These are phyloP conservation scores for Lepus oiostolus DNA, from an alignment of 2,797 vertebrate species.

Conservation along the genomic window DNA sequence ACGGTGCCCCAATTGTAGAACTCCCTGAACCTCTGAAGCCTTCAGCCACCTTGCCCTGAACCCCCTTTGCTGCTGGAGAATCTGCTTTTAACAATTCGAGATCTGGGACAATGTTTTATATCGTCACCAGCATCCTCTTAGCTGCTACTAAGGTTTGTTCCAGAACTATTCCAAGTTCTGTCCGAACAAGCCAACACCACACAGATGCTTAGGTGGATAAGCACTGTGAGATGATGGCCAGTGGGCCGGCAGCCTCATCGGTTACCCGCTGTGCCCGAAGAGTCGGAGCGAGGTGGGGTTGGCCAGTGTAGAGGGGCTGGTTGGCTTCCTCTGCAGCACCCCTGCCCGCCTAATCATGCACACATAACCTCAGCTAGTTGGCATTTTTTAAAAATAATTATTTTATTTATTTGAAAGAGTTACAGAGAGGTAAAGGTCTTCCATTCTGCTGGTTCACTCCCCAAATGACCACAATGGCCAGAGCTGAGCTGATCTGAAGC, in stretches of 20 bases:
- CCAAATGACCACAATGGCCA: no score
- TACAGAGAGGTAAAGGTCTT: no score
- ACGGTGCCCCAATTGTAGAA: background rate
- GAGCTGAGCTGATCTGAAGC: no score
- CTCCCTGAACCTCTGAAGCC: background rate
- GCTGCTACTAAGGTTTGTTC: background rate
- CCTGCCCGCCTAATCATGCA: background rate
- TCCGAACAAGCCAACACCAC: background rate
- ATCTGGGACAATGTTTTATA: background rate
- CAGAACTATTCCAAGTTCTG: background rate
- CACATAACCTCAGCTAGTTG: constrained; percentile 18
- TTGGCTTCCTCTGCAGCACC: background rate
- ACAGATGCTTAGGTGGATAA: background rate
- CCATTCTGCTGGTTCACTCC: no score
- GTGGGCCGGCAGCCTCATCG: background rate
- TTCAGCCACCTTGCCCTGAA: background rate
- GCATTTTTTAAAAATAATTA: no score
- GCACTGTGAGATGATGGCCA: background rate
- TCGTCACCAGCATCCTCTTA: background rate
- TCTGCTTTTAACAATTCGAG: background rate
- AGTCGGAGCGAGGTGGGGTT: background rate
- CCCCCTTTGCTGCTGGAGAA: constrained; percentile 7
- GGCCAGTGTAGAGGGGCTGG: background rate
- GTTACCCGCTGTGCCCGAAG: background rate
- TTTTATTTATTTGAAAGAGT: no score